Evolutionary conservation across 2,888 invertebrate genomes (phyloP).

Genomic region (Eupithecia subfuscata): DNA sequence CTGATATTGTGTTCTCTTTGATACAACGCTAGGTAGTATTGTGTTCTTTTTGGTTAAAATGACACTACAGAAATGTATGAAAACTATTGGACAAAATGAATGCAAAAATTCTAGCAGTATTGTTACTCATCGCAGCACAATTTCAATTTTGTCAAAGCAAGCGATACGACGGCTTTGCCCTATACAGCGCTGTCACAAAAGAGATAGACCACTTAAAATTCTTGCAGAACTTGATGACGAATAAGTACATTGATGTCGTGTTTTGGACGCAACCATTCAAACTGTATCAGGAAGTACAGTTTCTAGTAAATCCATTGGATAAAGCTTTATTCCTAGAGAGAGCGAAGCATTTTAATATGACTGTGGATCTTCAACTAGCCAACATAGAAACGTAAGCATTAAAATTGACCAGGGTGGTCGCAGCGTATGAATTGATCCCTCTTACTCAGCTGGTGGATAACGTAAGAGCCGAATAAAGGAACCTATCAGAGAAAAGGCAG

Average conservation of each 20-base stretch:
- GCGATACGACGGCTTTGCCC: constrained; percentile 11
- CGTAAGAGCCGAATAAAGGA: not conserved
- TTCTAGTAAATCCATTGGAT: constrained; percentile 61
- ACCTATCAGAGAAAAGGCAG: not conserved
- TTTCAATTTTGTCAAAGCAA: constrained; percentile 52
- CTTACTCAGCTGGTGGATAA: not conserved
- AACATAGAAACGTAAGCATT: not conserved
- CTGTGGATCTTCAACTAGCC: not conserved
- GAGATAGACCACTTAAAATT: constrained; percentile 51
- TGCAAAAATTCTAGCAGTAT: constrained; percentile 47
- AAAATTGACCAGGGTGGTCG: not conserved
- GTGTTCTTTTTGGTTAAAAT: too few relatives aligned
- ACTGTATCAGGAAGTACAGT: constrained; percentile 58
- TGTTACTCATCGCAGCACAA: constrained; percentile 54
- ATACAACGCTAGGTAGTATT: too few relatives aligned
- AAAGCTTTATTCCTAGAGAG: constrained; percentile 19
- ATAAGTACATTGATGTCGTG: constrained; percentile 62
- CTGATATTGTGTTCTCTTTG: too few relatives aligned
- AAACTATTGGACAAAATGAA: constrained; percentile 51
- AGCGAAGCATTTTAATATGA: not conserved
- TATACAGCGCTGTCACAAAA: not conserved
- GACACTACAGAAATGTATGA: not conserved
- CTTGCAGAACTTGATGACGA: constrained; percentile 58
- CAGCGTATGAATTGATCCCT: not conserved
- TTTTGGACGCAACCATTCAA: constrained; percentile 67